A percentile compares a stretch with the other conserved stretches of the same genome.
Conservation (phyloP, 2,113 vertebrate species). For the Aegithalos caudatus region DNA sequence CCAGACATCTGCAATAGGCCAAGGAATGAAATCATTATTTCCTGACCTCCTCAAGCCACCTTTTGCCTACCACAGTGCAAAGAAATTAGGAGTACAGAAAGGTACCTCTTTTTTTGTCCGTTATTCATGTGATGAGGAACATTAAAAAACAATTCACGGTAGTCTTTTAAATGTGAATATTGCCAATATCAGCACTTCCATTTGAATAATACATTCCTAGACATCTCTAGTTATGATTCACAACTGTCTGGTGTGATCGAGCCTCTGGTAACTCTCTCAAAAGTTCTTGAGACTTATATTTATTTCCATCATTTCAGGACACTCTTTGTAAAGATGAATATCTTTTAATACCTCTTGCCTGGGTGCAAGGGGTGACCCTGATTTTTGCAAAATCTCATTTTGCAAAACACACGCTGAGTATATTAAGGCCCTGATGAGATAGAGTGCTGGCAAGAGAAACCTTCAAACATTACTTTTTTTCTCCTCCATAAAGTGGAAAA, state of each 20-base stretch:
- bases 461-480: constrained; percentile 36
- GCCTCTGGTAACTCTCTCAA: neutral
- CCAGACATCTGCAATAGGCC: neutral
- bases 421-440: constrained; percentile 50
- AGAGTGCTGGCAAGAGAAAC: neutral
- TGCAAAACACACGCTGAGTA: constrained; percentile 34
- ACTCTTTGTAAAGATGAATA: constrained; percentile 28
- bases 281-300: constrained; percentile 15
- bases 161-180: neutral
- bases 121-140: neutral
- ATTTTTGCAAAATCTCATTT: constrained; percentile 44
- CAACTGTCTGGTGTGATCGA: neutral
- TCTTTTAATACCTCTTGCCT: constrained; percentile 32
- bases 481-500: constrained; percentile 43
- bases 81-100: neutral
- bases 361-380: neutral
- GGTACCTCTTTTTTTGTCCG: neutral
- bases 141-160: neutral
- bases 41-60: neutral
- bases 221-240: neutral
- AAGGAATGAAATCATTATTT: neutral
- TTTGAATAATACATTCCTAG: neutral
- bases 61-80: neutral
- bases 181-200: neutral
- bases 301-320: constrained; percentile 29